Evolutionary conservation across 2,113 vertebrate species (phyloP), one percentile per base, ranked within the genome.

Genomic region (Psittacula cyanocephala): DNA sequence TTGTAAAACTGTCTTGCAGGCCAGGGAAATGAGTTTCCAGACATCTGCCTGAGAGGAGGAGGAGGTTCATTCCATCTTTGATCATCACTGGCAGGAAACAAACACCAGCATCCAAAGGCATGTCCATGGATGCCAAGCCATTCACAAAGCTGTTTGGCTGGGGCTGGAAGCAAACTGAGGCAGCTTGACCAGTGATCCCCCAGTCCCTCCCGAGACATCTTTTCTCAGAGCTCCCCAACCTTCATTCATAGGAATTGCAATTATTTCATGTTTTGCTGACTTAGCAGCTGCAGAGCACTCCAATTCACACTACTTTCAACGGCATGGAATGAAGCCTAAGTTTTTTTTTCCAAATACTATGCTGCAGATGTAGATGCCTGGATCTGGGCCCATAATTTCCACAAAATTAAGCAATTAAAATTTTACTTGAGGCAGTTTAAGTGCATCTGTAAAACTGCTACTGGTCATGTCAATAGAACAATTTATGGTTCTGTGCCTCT

Each of bases 321-420:
- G 41, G 62, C 46, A 83, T 0, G 2, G 11, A 57, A 55, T 39
- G 35, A 96, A 78, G 35, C 27, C 6, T 15, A 65, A 62, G 33
- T 39, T 57, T 3, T 50, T 93, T 84, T 74, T 57, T 29, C 15
- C 67, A 82, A 86, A 43, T 9, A 67, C 12, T 27, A 39, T 17
- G 9, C 41, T 67, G 64, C 62, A 89, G 74, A 87, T 57, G 43
- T 70, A 80, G 68, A 80, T 83, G 88, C 35, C 60, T 90, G 71
- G 62, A 81, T 83, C 13, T 68, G 39, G 43, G 63, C 52, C 68
- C 46, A 71, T 52, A 69, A 89, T 93, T 94, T 88, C 76, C 79
- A 91, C 68, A 81, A 93, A 95, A 95, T 71, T 70, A 96, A 50
- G 72, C 76, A 91, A 86, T 89, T 95, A 89, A 91, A 86, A 55